Base-by-base conservation (phyloP, 2,888 invertebrate species). In the Phaedon cochleariae region DNA sequence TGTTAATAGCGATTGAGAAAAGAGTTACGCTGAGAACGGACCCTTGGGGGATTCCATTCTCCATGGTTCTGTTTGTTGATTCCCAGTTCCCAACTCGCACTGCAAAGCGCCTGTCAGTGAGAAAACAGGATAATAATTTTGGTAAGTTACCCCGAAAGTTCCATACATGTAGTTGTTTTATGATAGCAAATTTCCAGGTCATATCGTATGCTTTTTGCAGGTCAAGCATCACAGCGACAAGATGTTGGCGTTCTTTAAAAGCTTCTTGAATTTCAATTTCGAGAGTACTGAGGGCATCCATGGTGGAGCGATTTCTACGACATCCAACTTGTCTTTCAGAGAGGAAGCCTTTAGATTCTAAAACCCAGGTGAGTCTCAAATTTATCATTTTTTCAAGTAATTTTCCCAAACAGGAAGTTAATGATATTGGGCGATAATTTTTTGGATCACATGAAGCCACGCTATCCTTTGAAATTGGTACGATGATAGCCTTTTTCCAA, bases 381-480 rank as follows among this genome's bases (percentile, higher is more conserved):
- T 34, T 34, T 10, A 34, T 10, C 6, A 34, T 34, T 34, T 34
- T 34, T 34, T 34, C 31, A 10, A 34, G 9, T 34, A 34, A 34
- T 34, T 34, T 34, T 34, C 31, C 10, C 31, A 34, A 5, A 34
- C 31, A 34, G 31, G 31, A 34, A 10, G 31, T 34, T 34, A 34
- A 34, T 7, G 31, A 9, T 9, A 49, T 49, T 2, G 49, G 49
- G 7, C 49, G 49, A 21, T 49, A 49, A 10, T 49, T 49, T 9
- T 49, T 49, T 49, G 49, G 49, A 21, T 49, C 1, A 49, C 49
- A 49, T 49, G 21, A 21, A 20, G 4, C 15, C 21, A 21, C 20
- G 21, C 49, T 21, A n/a, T 49, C 7, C n/a, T 49, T 49, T 49
- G 49, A 21, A 49, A 49, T 49, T 49, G 49, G 49, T 10, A 48